A percentile compares a stretch with the other conserved stretches of the same genome.
These are phyloP conservation scores for Scaptomyza tumidula DNA, from an alignment of 2,888 invertebrate species.

Conservation along the genomic window DNA sequence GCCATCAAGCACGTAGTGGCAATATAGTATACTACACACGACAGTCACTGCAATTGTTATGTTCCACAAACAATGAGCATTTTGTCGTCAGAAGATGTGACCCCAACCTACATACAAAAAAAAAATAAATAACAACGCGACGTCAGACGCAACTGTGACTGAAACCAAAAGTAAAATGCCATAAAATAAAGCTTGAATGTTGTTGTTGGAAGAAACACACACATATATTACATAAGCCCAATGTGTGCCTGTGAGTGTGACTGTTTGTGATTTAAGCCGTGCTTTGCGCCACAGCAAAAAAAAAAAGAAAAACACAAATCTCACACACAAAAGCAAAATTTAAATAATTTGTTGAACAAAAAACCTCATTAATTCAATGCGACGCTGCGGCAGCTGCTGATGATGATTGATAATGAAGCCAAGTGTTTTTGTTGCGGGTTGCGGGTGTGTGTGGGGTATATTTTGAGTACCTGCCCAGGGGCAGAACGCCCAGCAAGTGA, in stretches of 20 bases:
- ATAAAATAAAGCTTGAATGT: constrained; percentile 50
- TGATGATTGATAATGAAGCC: constrained; percentile 50
- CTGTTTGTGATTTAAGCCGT: constrained; percentile 28
- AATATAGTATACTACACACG: constrained; percentile 19
- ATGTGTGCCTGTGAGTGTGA: constrained; percentile 25
- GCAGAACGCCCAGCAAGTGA: constrained; percentile 34
- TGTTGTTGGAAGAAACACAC: constrained; percentile 22
- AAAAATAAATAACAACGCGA: constrained; percentile 20
- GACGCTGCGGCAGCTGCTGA: constrained; percentile 37
- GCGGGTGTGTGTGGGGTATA: constrained; percentile 1
- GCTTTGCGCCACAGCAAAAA: constrained; percentile 44
- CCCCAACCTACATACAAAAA: constrained; percentile 72
- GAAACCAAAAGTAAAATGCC: constrained; percentile 76
- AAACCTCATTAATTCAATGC: constrained; percentile 64
- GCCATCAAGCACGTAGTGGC: constrained; percentile 54
- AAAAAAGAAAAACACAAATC: constrained; percentile 29
- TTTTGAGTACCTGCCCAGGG: constrained; percentile 45
- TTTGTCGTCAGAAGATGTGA: constrained; percentile 69
- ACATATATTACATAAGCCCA: constrained; percentile 12
- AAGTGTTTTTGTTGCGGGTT: constrained; percentile 14
- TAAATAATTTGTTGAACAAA: constrained; percentile 68
- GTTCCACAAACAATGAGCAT: constrained; percentile 62
- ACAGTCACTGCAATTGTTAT: constrained; percentile 62
- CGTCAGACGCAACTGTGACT: constrained; percentile 53
- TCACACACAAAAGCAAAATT: constrained; percentile 60